Conservation (phyloP, 1,140 invertebrate species). For the Pemphigus obesinymphae region DNA sequence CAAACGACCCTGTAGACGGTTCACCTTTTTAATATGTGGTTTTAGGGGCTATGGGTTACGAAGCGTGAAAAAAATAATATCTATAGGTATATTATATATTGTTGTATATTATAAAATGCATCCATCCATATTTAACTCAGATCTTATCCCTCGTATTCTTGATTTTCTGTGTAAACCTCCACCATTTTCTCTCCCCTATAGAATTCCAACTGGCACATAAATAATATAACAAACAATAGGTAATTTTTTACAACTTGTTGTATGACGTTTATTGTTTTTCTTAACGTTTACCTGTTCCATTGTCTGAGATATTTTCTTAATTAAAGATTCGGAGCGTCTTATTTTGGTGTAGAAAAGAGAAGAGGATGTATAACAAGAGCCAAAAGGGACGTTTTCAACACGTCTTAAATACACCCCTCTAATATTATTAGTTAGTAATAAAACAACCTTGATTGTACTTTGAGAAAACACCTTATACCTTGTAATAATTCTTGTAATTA, state of each 20-base stretch:
- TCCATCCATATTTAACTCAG: neutral
- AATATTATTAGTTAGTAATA: neutral
- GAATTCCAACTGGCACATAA: slow-evolving; percentile 2
- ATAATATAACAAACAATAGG: slow-evolving; percentile 15
- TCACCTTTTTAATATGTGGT: neutral
- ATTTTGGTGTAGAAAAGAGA: neutral
- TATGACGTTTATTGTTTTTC: neutral
- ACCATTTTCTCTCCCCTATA: neutral
- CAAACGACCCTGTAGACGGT: neutral
- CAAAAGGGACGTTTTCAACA: neutral
- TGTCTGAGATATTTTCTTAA: neutral
- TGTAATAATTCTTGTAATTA: neutral
- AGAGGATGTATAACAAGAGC: neutral
- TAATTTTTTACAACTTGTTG: slow-evolving; percentile 25
- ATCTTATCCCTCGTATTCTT: slow-evolving; percentile 7
- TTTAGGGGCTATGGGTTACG: neutral
- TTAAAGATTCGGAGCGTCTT: neutral
- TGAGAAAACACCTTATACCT: neutral
- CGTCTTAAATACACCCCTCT: neutral
- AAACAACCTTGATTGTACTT: neutral
- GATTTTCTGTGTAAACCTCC: neutral
- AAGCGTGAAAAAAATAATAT: neutral
- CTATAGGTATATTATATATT: too few relatives aligned
- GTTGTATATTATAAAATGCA: neutral
- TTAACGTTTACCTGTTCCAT: neutral